Conservation (phyloP, 2,888 invertebrate genomes). For the Plagodis pulveraria region DNA sequence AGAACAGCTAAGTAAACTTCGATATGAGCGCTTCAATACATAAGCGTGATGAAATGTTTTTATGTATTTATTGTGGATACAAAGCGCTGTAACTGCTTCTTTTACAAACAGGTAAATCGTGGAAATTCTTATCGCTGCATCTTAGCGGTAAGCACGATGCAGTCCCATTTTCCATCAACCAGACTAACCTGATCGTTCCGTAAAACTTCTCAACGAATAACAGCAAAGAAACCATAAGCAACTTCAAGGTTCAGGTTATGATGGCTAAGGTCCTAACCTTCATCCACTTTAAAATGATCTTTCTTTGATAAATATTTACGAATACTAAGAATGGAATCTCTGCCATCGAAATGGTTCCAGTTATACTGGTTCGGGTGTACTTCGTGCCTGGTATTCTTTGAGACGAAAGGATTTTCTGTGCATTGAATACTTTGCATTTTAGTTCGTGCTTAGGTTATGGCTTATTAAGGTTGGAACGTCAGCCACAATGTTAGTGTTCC, state of each 20-base stretch:
- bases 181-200: constrained; percentile 18
- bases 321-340: constrained; percentile 2
- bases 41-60: too few species aligned
- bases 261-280: constrained; percentile 5
- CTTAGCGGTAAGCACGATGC: constrained; percentile 59
- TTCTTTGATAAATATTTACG: constrained; percentile 2
- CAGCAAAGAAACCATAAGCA: constrained; percentile 4
- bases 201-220: constrained; percentile 1
- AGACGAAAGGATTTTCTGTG: constrained; percentile 1
- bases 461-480: too few species aligned
- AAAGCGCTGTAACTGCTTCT: not conserved
- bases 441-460: constrained; percentile 1
- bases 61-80: too few species aligned
- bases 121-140: constrained; percentile 70
- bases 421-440: not conserved
- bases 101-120: constrained; percentile 55
- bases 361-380: constrained; percentile 19
- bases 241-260: constrained; percentile 17
- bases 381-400: constrained; percentile 6
- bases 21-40: too few species aligned
- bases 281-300: constrained; percentile 27
- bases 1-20: too few species aligned
- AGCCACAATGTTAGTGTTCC: too few species aligned
- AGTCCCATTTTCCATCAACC: constrained; percentile 50
- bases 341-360: constrained; percentile 12